Conservation (phyloP, 2,888 invertebrate species). For the Mythimna lalbum region DNA sequence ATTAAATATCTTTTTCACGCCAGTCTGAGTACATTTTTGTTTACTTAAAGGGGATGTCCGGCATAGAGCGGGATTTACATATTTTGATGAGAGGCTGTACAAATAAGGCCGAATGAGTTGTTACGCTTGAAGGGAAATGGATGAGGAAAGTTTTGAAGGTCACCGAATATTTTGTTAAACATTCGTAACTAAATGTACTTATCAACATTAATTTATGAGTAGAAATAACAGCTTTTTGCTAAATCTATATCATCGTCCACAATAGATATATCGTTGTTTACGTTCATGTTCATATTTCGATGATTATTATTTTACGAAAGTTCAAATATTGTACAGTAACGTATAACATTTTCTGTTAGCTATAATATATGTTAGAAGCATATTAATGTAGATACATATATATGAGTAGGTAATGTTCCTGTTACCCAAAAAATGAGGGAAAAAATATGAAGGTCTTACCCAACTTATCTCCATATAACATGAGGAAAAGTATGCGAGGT, state of each 20-base stretch:
- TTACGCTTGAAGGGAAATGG: slow-evolving; percentile 46
- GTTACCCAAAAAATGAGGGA: neutral
- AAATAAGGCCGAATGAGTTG: slow-evolving; percentile 60
- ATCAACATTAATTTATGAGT: slow-evolving; percentile 4
- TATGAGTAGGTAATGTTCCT: neutral
- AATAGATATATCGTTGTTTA: neutral
- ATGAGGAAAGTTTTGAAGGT: slow-evolving; percentile 51
- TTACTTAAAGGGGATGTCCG: slow-evolving; percentile 66
- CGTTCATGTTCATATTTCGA: neutral
- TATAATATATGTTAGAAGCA: neutral
- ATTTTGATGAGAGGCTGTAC: slow-evolving; percentile 61
- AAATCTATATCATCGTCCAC: no score
- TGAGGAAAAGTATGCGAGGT: slow-evolving; percentile 32
- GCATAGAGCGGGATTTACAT: slow-evolving; percentile 64
- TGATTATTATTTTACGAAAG: neutral
- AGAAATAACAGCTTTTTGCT: neutral
- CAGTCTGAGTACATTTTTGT: slow-evolving; percentile 67
- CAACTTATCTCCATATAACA: slow-evolving; percentile 33
- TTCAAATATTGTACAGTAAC: neutral
- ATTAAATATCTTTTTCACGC: slow-evolving; percentile 70
- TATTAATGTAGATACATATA: neutral
- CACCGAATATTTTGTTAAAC: slow-evolving; percentile 33
- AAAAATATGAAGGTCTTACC: slow-evolving; percentile 9
- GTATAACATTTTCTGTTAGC: neutral
- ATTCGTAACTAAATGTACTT: slow-evolving; percentile 11